Percentiles rank a stretch among this genome's conserved stretches.
Evolutionary conservation across 2,888 invertebrate species (phyloP).

Genomic region (Doris montereyensis): DNA sequence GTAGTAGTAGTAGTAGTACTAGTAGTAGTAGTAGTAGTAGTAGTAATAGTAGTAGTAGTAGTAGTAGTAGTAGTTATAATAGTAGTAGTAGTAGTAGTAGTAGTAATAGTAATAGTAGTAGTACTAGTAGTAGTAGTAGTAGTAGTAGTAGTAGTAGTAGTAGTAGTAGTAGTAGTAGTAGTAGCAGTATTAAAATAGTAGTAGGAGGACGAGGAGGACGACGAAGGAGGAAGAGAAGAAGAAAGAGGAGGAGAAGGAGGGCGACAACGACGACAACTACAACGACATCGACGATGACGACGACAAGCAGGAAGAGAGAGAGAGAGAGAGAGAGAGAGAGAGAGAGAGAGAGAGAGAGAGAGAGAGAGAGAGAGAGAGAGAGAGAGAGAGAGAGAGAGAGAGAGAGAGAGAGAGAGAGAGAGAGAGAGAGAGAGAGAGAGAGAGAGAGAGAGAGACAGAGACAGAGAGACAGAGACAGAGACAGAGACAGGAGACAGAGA

Average conservation of each 20-base stretch:
- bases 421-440: conserved; percentile 25
- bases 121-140: no score
- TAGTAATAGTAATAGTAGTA: no score
- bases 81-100: no score
- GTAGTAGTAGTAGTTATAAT: no score
- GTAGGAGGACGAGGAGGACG: no score
- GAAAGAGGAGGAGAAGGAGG: not conserved
- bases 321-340: conserved; percentile 27
- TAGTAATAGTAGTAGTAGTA: no score
- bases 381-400: conserved; percentile 27
- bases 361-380: conserved; percentile 28
- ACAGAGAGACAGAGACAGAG: conserved; percentile 31
- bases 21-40: no score
- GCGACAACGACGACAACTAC: conserved; percentile 1
- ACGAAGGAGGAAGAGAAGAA: not conserved
- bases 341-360: conserved; percentile 22
- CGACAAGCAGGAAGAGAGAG: conserved; percentile 26
- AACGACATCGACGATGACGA: conserved; percentile 16
- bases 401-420: conserved; percentile 33
- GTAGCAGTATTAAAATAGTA: no score
- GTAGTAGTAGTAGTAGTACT: no score
- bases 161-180: no score
- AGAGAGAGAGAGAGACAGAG: conserved; percentile 27
- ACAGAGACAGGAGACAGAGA: conserved; percentile 18
- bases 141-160: no score